phyloP scores from a whole-genome alignment of 1,140 invertebrate species.

The Formica exsecta region DNA sequence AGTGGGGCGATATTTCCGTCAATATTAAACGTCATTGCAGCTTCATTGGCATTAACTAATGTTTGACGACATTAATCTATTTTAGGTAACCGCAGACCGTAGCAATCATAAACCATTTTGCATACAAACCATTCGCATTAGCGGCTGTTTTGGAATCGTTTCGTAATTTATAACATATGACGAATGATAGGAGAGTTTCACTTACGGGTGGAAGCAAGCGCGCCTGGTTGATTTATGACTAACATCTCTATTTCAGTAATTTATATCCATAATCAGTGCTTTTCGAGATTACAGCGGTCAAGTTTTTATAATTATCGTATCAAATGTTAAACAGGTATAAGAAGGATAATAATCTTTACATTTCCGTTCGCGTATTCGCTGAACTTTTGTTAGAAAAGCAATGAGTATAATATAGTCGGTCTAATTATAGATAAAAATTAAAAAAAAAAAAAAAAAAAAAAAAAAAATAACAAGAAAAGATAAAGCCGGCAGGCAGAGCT shows the following conservation, averaged over 20 bases:
- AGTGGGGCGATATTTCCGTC: conserved; percentile 73
- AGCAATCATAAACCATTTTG: conserved; percentile 80
- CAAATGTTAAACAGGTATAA: neutral
- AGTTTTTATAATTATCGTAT: conserved; percentile 35
- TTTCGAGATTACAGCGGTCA: conserved; percentile 24
- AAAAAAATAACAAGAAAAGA: too few relatives aligned
- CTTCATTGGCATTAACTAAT: conserved; percentile 77
- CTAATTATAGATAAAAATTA: neutral
- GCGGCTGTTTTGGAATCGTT: conserved; percentile 71
- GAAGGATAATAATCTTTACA: neutral
- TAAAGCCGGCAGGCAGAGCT: conserved; percentile 50
- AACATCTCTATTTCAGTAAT: conserved; percentile 40
- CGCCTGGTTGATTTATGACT: conserved; percentile 49
- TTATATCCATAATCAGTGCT: conserved; percentile 57
- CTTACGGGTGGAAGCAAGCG: conserved; percentile 44
- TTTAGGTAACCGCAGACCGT: conserved; percentile 76
- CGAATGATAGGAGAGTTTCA: conserved; percentile 61
- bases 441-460: too few relatives aligned
- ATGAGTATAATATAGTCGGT: neutral
- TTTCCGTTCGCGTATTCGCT: neutral
- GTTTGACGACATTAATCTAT: conserved; percentile 79
- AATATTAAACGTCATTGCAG: conserved; percentile 76
- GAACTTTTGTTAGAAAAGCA: neutral
- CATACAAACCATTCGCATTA: conserved; percentile 75
- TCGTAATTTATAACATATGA: conserved; percentile 74